These are phyloP conservation scores for Cheirogaleus major DNA, from an alignment of 2,797 vertebrate species.

Conservation along the genomic window DNA sequence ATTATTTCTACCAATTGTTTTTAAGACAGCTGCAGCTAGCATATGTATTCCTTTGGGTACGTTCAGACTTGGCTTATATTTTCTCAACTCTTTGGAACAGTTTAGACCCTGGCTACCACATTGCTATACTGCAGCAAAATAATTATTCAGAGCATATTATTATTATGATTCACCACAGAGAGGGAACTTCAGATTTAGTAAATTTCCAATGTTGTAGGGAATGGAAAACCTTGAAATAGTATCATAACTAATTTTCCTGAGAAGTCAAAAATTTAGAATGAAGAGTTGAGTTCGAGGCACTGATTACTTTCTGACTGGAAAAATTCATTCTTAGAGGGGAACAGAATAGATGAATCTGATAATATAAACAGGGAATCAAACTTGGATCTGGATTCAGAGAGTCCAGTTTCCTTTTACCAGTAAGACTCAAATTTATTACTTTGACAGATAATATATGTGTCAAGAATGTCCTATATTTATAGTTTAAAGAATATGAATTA, in stretches of 20 bases:
- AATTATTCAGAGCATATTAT: slow-evolving; percentile 59
- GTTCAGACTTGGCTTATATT: slow-evolving; percentile 55
- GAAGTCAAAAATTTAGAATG: slow-evolving; percentile 25
- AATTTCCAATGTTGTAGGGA: slow-evolving; percentile 54
- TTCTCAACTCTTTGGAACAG: slow-evolving; percentile 36
- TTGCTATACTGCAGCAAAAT: slow-evolving; percentile 50
- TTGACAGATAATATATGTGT: not conserved
- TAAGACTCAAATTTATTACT: not conserved
- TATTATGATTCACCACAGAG: slow-evolving; percentile 42
- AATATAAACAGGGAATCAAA: not conserved
- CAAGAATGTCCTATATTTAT: not conserved
- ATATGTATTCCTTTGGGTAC: slow-evolving; percentile 36
- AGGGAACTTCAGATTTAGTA: slow-evolving; percentile 57
- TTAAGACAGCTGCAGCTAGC: slow-evolving; percentile 62
- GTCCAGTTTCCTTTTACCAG: not conserved
- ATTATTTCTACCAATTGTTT: slow-evolving; percentile 67
- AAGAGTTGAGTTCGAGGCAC: not conserved
- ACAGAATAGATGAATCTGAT: not conserved
- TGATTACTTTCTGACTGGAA: not conserved
- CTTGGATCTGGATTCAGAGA: not conserved
- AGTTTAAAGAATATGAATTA: not conserved
- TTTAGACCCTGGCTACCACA: slow-evolving; percentile 65
- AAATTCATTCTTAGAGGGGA: not conserved
- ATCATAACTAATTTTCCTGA: slow-evolving; percentile 5
- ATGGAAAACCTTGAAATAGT: slow-evolving; percentile 58